Percentiles rank a stretch among this genome's conserved stretches.
Evolutionary conservation across 1,140 invertebrate genomes (phyloP).

Genomic region (Drosophila virilis): DNA sequence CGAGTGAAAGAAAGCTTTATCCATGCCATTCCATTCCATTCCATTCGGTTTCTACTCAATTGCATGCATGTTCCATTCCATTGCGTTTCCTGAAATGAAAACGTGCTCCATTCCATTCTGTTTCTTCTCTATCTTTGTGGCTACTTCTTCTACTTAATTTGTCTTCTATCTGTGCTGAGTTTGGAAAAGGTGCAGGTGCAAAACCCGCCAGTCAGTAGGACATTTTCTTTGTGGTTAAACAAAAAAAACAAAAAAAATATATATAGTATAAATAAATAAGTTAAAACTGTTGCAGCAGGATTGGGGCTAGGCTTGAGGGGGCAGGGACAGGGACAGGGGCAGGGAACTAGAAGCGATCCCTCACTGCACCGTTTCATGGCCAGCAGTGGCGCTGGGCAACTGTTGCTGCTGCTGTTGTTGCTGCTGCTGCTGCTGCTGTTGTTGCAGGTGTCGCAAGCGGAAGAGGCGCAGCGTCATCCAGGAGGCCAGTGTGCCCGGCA

Average conservation of each 20-base stretch:
- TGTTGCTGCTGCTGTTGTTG: conserved; percentile 29
- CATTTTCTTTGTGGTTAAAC: conserved; percentile 12
- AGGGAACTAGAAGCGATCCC: not conserved
- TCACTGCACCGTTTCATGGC: conserved; percentile 74
- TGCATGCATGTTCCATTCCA: conserved; percentile 1
- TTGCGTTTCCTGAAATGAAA: not conserved
- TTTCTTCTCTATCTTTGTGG: not conserved
- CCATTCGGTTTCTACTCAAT: not conserved
- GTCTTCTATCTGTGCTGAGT: conserved; percentile 15
- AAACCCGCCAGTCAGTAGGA: conserved; percentile 37
- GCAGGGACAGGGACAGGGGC: not conserved
- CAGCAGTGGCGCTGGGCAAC: conserved; percentile 33
- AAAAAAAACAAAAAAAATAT: conserved; percentile 26
- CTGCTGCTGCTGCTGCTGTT: conserved; percentile 70
- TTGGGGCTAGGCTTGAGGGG: not conserved
- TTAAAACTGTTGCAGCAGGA: conserved; percentile 19
- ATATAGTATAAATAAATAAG: conserved; percentile 8
- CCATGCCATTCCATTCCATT: not conserved
- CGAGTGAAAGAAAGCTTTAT: not conserved
- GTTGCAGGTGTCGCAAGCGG: conserved; percentile 85
- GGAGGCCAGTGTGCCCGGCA: conserved; percentile 87
- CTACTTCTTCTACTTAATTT: conserved; percentile 7
- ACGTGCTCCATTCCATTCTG: not conserved
- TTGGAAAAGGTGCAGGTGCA: conserved; percentile 21
- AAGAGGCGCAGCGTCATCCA: conserved; percentile 90